Percentiles rank a stretch among this genome's conserved stretches.
These are phyloP conservation scores for Ceraclea dissimilis DNA, from an alignment of 2,888 invertebrate species.

Conservation along the genomic window DNA sequence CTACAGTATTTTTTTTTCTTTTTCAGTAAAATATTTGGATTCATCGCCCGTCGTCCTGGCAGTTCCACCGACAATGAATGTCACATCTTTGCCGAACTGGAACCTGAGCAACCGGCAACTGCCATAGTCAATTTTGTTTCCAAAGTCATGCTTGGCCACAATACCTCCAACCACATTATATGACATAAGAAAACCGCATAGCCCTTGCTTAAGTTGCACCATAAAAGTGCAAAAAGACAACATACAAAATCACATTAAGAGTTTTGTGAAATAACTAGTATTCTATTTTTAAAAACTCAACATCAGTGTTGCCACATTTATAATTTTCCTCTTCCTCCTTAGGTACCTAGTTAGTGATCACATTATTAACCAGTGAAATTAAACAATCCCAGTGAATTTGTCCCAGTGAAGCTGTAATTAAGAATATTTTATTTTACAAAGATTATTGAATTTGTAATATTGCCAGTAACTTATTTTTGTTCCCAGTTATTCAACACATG, in stretches of 20 bases:
- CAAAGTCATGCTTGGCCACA: constrained; percentile 54
- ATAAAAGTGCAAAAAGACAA: constrained; percentile 6
- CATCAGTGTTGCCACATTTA: not conserved
- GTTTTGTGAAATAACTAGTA: not conserved
- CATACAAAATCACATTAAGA: constrained; percentile 10
- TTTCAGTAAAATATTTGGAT: constrained; percentile 85
- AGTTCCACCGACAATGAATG: constrained; percentile 89
- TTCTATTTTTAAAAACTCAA: not conserved
- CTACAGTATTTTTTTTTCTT: no score
- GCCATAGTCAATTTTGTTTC: constrained; percentile 88
- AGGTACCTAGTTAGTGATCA: no score
- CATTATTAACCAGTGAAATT: no score
- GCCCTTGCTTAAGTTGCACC: constrained; percentile 6
- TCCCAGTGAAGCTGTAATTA: no score
- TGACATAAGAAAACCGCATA: constrained; percentile 29
- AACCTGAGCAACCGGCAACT: constrained; percentile 88
- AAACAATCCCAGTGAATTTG: no score
- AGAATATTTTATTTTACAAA: no score
- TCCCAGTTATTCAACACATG: no score
- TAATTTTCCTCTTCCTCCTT: not conserved
- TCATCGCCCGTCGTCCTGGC: constrained; percentile 84
- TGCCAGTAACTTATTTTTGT: no score
- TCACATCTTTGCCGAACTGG: constrained; percentile 93
- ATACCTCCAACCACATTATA: constrained; percentile 37
- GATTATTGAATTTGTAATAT: no score